Evolutionary conservation across 2,888 invertebrate genomes (phyloP), one percentile per base, ranked within the genome.

Genomic region (Eristalis pertinax): DNA sequence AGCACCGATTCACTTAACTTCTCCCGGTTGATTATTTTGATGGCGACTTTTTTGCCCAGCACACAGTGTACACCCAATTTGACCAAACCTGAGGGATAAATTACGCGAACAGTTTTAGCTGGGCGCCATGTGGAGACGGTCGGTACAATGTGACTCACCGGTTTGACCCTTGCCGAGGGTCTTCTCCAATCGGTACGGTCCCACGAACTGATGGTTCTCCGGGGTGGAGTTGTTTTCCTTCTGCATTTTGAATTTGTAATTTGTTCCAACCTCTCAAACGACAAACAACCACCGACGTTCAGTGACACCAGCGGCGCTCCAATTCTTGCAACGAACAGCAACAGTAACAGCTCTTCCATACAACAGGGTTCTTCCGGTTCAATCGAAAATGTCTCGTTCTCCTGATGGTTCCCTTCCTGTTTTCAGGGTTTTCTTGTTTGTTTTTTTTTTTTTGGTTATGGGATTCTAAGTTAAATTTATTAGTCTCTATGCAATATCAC

Each of bases 101-200:
- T 11, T 38, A 38, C 38, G 7, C 22, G 65, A n/a, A 62, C 63
- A 64, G 38, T 22, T 72, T 72, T 62, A 26, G 60, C 24, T 43
- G n/a, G n/a, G n/a, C n/a, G n/a, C n/a, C 29, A n/a, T 15, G 32
- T 3, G 26, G 22, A n/a, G 10, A 24, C 29, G 41, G 38, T 2
- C 7, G 22, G 11, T n/a, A n/a, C n/a, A n/a, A n/a, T n/a, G n/a
- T n/a, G n/a, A n/a, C 94, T 94, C 94, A 99, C 99, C 99, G 93
- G 99, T 99, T 94, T 99, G 99, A 89, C 99, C 99, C 94, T 99
- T 99, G 91, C 99, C 99, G 89, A 99, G 95, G 76, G 99, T 99
- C 94, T 99, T 99, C 94, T 99, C 99, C 94, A 99, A 95, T 93
- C 99, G 95, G 94, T 99, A 99, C 84, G 99, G 99, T 90, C 99